phyloP scores from a whole-genome alignment of 2,797 vertebrate genomes.

The Chrysolophus pictus region DNA sequence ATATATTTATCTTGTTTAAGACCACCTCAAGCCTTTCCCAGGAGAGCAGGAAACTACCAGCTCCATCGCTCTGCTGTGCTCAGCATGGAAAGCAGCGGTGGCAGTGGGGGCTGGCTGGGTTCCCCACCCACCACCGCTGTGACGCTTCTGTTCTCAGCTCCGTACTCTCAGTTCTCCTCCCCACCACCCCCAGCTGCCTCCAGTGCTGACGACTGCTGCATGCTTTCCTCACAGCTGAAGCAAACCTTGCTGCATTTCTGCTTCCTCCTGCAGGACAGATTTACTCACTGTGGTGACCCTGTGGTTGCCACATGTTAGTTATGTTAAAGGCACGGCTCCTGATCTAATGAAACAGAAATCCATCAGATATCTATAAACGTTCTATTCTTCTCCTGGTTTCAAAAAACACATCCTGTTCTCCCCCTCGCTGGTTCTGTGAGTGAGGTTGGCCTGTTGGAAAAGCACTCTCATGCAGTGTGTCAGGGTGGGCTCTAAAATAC shows the following conservation, averaged over 20 bases:
- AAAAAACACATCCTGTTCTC: constrained; percentile 12
- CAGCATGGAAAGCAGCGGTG: background rate
- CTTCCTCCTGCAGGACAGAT: constrained; percentile 61
- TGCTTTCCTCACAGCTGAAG: constrained; percentile 20
- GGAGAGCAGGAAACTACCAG: background rate
- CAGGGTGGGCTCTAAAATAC: background rate
- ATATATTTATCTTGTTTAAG: background rate
- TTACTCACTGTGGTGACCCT: constrained; percentile 59
- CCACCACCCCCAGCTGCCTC: background rate
- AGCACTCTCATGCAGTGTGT: background rate
- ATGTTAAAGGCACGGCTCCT: constrained; percentile 39
- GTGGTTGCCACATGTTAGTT: constrained; percentile 60
- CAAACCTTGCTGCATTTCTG: constrained; percentile 34
- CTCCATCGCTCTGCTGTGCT: background rate
- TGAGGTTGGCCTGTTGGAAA: background rate
- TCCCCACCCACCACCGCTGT: constrained; percentile 11
- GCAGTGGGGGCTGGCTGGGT: constrained; percentile 12
- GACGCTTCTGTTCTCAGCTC: constrained; percentile 55
- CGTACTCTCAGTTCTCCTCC: constrained; percentile 47
- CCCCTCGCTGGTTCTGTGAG: background rate
- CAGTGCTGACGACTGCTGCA: background rate
- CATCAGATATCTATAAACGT: background rate
- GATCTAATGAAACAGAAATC: constrained; percentile 56
- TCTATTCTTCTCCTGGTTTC: background rate
- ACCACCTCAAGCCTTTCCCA: background rate